phyloP scores from a whole-genome alignment of 2,888 invertebrate genomes.

The Ophonus ardosiacus region DNA sequence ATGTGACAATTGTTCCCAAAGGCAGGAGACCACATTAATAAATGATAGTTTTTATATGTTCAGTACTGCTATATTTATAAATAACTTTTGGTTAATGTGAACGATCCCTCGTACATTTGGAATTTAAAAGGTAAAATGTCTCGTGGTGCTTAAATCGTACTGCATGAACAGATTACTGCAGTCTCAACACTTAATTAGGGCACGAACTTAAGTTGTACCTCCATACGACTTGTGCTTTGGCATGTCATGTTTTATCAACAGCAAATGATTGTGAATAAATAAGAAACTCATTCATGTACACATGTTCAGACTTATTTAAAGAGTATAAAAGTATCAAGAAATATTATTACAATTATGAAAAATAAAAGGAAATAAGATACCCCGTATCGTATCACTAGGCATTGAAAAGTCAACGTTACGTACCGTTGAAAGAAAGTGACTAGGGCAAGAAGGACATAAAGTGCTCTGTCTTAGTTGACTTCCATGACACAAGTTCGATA shows the following conservation, averaged over 20 bases:
- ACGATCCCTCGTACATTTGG: not conserved
- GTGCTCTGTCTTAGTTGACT: constrained; percentile 29
- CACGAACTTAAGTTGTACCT: constrained; percentile 38
- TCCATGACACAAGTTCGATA: constrained; percentile 49
- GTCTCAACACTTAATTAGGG: constrained; percentile 16
- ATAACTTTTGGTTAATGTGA: no score
- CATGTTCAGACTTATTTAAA: constrained; percentile 62
- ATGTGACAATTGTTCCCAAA: no score
- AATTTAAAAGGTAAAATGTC: constrained; percentile 19
- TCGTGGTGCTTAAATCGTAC: constrained; percentile 61
- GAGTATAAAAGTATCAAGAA: constrained; percentile 63
- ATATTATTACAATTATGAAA: constrained; percentile 61
- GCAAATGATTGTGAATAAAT: constrained; percentile 60
- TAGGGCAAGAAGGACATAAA: constrained; percentile 60
- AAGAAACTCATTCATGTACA: constrained; percentile 59
- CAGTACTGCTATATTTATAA: no score
- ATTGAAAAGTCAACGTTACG: constrained; percentile 44
- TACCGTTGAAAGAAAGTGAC: constrained; percentile 48
- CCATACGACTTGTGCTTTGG: constrained; percentile 61
- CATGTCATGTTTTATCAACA: constrained; percentile 45
- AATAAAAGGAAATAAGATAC: constrained; percentile 58
- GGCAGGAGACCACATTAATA: no score
- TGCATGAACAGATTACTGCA: constrained; percentile 40
- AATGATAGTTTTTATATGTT: no score
- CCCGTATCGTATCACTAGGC: constrained; percentile 52